Conservation (phyloP, 2,113 vertebrate genomes). For the Paraplagusia blochii region DNA sequence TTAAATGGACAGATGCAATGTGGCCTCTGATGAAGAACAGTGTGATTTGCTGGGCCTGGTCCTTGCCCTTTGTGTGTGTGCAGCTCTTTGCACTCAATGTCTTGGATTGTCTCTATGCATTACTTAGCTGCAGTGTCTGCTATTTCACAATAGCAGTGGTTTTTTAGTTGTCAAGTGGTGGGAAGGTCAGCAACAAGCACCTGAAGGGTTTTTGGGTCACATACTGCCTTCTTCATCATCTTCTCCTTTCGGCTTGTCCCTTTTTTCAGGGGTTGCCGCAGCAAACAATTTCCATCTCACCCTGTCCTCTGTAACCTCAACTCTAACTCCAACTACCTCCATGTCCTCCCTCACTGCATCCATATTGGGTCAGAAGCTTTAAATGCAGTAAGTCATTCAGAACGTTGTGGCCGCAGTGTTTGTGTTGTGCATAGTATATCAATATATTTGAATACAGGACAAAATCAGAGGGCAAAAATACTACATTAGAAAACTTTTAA, state of each 20-base stretch:
- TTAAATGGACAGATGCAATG: constrained; percentile 34
- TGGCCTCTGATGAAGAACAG: background rate
- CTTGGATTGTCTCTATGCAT: constrained; percentile 65
- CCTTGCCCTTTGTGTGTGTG: constrained; percentile 30
- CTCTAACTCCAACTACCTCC: too few species aligned
- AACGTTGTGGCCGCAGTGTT: constrained; percentile 11
- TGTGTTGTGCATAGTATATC: too few species aligned
- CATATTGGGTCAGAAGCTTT: constrained; percentile 39
- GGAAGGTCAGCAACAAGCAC: constrained; percentile 44
- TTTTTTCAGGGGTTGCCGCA: too few species aligned
- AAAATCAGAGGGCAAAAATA: too few species aligned
- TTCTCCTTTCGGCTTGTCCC: too few species aligned
- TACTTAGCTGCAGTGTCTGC: constrained; percentile 62
- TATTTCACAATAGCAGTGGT: constrained; percentile 61
- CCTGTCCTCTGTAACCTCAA: too few species aligned
- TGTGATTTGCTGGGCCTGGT: background rate
- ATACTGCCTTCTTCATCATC: too few species aligned
- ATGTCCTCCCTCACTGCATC: too few species aligned
- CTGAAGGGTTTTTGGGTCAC: constrained; percentile 37
- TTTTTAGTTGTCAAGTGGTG: constrained; percentile 58
- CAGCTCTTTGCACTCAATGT: constrained; percentile 39
- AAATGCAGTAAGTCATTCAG: constrained; percentile 37
- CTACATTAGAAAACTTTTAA: too few species aligned
- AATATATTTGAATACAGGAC: too few species aligned
- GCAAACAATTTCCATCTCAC: too few species aligned